Percentiles rank a stretch among this genome's conserved stretches.
Evolutionary conservation across 1,140 invertebrate genomes (phyloP).

Genomic region (Zaprionus lachaisei): DNA sequence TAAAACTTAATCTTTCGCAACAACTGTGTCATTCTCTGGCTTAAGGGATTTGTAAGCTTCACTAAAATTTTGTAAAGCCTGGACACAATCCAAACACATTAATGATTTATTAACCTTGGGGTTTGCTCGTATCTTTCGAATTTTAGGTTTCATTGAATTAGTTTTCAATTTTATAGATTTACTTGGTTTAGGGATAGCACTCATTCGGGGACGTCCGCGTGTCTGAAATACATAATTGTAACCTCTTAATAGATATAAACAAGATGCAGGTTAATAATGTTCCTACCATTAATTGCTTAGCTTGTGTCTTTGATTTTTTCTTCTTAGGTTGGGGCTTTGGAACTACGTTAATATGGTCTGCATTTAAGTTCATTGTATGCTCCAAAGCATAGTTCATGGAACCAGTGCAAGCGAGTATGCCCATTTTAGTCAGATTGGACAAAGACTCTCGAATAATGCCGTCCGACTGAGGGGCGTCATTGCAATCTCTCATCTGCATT

Average conservation of each 20-base stretch:
- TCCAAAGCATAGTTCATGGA: conserved; percentile 13
- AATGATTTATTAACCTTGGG: background rate
- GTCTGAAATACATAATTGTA: background rate
- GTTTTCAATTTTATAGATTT: background rate
- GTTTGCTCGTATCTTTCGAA: background rate
- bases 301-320: background rate
- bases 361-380: background rate
- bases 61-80: background rate
- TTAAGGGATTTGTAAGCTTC: background rate
- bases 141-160: background rate
- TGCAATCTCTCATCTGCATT: conserved; percentile 15
- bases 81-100: background rate
- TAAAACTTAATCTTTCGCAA: background rate
- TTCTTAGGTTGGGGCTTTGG: background rate
- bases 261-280: background rate
- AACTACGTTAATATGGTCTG: background rate
- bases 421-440: conserved; percentile 27
- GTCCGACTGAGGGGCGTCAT: conserved; percentile 12
- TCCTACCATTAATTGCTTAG: background rate
- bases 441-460: conserved; percentile 40
- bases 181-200: background rate
- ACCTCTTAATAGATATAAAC: background rate
- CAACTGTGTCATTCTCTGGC: background rate
- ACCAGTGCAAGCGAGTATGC: conserved; percentile 16
- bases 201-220: background rate